phyloP scores from a whole-genome alignment of 2,113 vertebrate species.

The Zosterops lateralis region DNA sequence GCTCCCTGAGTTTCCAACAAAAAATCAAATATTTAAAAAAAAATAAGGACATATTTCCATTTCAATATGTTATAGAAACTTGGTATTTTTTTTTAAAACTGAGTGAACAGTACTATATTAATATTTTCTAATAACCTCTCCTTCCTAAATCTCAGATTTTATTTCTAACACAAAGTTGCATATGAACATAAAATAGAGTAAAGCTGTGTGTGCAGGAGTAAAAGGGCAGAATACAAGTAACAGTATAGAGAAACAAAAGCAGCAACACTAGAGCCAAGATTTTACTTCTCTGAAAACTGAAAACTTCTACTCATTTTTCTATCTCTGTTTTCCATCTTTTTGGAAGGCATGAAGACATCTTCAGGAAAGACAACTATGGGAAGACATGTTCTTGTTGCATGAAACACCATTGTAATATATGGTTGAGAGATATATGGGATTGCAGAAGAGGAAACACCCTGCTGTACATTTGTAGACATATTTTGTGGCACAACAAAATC shows the following conservation, averaged over 20 bases:
- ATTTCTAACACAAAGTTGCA: not conserved
- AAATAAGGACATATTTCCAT: not conserved
- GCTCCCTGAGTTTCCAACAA: not conserved
- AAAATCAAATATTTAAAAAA: not conserved
- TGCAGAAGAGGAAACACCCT: not conserved
- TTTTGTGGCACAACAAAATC: constrained; percentile 4
- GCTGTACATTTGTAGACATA: not conserved
- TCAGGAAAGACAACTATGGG: not conserved
- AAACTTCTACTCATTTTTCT: not conserved
- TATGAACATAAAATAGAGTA: not conserved
- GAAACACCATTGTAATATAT: not conserved
- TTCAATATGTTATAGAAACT: not conserved
- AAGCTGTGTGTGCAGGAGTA: not conserved
- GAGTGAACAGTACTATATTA: not conserved
- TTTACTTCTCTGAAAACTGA: not conserved
- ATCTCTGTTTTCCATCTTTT: not conserved
- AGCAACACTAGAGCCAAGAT: not conserved
- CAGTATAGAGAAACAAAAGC: not conserved
- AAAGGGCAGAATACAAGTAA: not conserved
- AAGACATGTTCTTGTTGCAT: fast-evolving
- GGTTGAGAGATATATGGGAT: not conserved
- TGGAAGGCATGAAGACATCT: not conserved
- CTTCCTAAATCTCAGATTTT: not conserved
- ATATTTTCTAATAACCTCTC: not conserved
- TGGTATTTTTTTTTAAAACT: not conserved